These are phyloP conservation scores for Zoanthus solanderi DNA, from an alignment of 92 coral and sea anemone species.

Conservation along the genomic window DNA sequence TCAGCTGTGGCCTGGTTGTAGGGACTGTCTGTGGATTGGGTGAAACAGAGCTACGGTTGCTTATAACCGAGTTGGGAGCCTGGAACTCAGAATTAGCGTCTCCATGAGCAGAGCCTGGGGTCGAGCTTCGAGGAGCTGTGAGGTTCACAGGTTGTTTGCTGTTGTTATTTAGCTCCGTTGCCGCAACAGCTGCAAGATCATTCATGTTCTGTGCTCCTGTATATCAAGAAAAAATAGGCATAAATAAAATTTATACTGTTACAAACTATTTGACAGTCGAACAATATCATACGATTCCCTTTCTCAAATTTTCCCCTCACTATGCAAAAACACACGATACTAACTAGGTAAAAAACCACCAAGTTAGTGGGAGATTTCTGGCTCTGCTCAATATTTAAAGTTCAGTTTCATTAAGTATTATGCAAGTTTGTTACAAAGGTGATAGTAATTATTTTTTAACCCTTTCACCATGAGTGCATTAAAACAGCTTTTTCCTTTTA, in stretches of 20 bases:
- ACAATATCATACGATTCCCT: neutral
- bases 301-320: neutral
- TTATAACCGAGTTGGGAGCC: conserved; percentile 64
- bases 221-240: conserved; percentile 13
- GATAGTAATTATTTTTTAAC: too few species aligned
- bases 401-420: too few species aligned
- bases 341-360: too few species aligned
- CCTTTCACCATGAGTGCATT: too few species aligned
- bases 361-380: too few species aligned
- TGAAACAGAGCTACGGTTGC: conserved; percentile 84
- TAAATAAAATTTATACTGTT: neutral
- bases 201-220: conserved; percentile 80
- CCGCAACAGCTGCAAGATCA: conserved; percentile 88
- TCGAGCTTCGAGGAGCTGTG: conserved; percentile 48
- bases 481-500: too few species aligned
- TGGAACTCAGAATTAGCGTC: conserved; percentile 71
- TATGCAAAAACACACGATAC: too few species aligned
- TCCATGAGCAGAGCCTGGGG: conserved; percentile 61
- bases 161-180: conserved; percentile 73
- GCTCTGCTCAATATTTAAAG: too few species aligned
- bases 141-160: conserved; percentile 25
- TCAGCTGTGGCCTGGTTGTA: conserved; percentile 79
- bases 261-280: neutral
- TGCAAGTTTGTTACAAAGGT: too few species aligned
- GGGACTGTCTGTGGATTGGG: conserved; percentile 77